A percentile compares a stretch with the other conserved stretches of the same genome.
phyloP scores from a whole-genome alignment of 2,888 invertebrate genomes.

The Ctenicera cuprea region DNA sequence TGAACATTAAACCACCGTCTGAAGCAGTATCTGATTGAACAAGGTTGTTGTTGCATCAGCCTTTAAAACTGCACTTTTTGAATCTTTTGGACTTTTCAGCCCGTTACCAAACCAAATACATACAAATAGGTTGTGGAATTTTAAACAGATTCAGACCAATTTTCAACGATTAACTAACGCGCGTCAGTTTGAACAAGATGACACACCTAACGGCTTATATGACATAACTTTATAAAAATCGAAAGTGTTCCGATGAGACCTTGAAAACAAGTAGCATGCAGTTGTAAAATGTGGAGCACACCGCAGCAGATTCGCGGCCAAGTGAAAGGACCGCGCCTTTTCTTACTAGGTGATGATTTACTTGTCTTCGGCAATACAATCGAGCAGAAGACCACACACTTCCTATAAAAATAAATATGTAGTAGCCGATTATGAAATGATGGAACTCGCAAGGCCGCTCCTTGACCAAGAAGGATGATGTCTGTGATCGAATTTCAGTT shows the following conservation, averaged over 20 bases:
- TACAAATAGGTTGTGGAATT: background rate
- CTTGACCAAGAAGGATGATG: constrained; percentile 34
- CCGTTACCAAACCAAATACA: background rate
- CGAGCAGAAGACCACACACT: background rate
- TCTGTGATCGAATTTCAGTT: background rate
- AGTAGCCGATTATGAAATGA: background rate
- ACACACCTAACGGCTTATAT: constrained; percentile 41
- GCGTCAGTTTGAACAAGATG: constrained; percentile 39
- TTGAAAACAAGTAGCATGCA: constrained; percentile 46
- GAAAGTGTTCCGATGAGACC: constrained; percentile 52
- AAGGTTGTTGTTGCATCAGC: no score
- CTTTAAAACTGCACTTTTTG: no score
- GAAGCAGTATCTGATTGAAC: no score
- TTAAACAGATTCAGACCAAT: background rate
- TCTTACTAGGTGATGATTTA: constrained; percentile 28
- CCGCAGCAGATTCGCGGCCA: constrained; percentile 55
- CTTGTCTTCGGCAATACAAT: background rate
- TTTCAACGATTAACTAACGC: constrained; percentile 13
- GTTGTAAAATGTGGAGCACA: constrained; percentile 52
- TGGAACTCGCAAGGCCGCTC: constrained; percentile 23
- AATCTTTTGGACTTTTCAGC: background rate
- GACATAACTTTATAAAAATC: constrained; percentile 51
- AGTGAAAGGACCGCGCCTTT: constrained; percentile 58
- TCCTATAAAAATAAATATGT: background rate
- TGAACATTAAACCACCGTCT: no score